Evolutionary conservation across 2,113 vertebrate species (phyloP), one percentile per base, ranked within the genome.

Genomic region (Cricetomys ansorgei): DNA sequence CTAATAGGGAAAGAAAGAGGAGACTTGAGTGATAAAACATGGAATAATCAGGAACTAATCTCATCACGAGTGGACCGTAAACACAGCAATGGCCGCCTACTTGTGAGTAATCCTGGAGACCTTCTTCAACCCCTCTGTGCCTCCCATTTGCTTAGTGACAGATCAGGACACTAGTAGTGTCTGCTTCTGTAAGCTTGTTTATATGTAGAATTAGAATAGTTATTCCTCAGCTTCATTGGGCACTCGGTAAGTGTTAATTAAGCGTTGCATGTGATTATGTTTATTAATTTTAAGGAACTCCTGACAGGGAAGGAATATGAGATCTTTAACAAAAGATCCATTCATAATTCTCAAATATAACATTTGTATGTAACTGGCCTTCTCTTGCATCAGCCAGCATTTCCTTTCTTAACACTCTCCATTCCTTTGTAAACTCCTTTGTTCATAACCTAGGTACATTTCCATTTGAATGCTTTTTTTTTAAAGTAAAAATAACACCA

Each of bases 371-470:
- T 25, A 70, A 64, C 85, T 25, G 13, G 15, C 34, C 25, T 17
- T 84, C 37, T 27, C 21, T 48, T 72, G 34, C 59, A 40, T 69
- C 57, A 84, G 48, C 31, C 48, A 96, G 67, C 3, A 45, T 93
- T 95, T 79, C 17, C 43, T 29, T 80, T 92, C 29, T 90, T 84
- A 31, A 69, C 45, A 50, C 40, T 86, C 72, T 81, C 72, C 43
- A 89, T 92, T 96, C 89, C 64, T n/a, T n/a, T 89, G 62, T 45
- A 83, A 83, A 77, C 88, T 73, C 37, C 23, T 75, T 3, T 65
- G 75, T 92, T 93, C n/a, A 65, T 86, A 75, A 89, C 8, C 23
- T 55, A 72, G 73, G 40, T 95, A 77, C 65, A 19, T 92, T 90
- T 94, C 64, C 31, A 50, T 73, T 62, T 91, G 72, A 95, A 73